Base-by-base conservation (phyloP, 2,888 invertebrate species). In the Eupithecia inturbata region DNA sequence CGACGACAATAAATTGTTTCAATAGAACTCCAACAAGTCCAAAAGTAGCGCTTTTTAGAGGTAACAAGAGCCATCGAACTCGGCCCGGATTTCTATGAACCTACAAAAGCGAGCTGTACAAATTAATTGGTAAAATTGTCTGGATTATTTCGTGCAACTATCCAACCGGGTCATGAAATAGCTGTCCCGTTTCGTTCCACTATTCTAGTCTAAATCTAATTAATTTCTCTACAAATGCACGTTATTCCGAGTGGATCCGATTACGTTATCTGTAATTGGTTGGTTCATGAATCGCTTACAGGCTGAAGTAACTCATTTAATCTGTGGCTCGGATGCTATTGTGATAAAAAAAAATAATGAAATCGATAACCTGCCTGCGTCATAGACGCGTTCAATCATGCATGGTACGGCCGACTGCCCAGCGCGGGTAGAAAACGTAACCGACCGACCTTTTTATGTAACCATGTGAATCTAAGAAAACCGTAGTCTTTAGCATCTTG, bases 291-390 rank as follows among this genome's bases (percentile, higher is more conserved):
- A 75, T 67, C 73, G 68, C 71, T 79, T 74, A 76, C 67, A 70
- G 63, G 67, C 45, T 26, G 36, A 64, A 64, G 36, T 64, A 63
- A 62, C 28, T 62, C 10, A 63, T 33, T 63, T 63, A 64, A 64
- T 64, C 36, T 10, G n/a, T 33, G 33, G 33, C 63, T 63, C 70
- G 26, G 68, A 72, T 70, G 71, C 70, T 76, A 77, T 68, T 69
- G 67, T 76, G 68, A 84, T 86, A 89, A 88, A 90, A 90, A 87
- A 64, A 88, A 85, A 84, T 89, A 90, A 90, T 92, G 86, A 90
- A 91, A 92, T 92, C 91, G 92, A 93, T 92, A 91, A 89, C 81
- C 83, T 81, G 75, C 82, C 89, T 92, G 89, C 93, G 92, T 92
- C 92, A 93, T 87, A 81, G 81, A 81, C 78, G 79, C 88, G 87